Percentiles rank a stretch among this genome's conserved stretches.
Evolutionary conservation across 2,113 vertebrate species (phyloP).

Genomic region (Colossoma macropomum): DNA sequence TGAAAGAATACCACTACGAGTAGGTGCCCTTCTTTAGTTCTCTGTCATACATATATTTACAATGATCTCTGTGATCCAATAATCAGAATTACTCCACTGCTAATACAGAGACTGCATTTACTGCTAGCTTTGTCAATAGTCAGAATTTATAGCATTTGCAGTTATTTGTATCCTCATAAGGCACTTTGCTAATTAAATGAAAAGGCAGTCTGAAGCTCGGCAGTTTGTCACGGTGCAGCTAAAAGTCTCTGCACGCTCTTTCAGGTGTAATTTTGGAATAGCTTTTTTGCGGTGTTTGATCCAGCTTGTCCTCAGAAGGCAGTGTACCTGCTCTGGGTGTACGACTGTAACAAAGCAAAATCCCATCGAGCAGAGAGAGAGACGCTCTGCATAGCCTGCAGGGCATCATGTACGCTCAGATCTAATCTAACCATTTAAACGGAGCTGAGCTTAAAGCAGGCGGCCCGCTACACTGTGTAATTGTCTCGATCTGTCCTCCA

Average conservation of each 20-base stretch:
- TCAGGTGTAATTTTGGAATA: slow-evolving; percentile 3
- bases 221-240: not conserved
- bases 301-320: not conserved
- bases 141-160: not conserved
- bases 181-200: slow-evolving; percentile 17
- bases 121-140: not conserved
- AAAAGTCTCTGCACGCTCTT: not conserved
- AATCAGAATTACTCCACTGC: not conserved
- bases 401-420: slow-evolving; percentile 61
- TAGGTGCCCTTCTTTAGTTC: too few species aligned
- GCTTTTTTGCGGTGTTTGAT: not conserved
- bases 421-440: slow-evolving; percentile 73
- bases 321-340: slow-evolving; percentile 33
- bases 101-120: not conserved
- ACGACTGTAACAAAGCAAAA: slow-evolving; percentile 52
- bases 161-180: not conserved
- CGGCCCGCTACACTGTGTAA: slow-evolving; percentile 61
- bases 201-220: slow-evolving; percentile 9
- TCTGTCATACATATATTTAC: too few species aligned
- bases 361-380: slow-evolving; percentile 57
- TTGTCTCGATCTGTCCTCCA: slow-evolving; percentile 68
- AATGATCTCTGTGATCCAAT: not conserved
- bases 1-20: too few species aligned
- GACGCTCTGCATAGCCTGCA: slow-evolving; percentile 58
- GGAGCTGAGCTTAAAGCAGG: slow-evolving; percentile 58